Evolutionary conservation across 2,113 vertebrate genomes (phyloP).

Genomic region (Dasyurus viverrinus): DNA sequence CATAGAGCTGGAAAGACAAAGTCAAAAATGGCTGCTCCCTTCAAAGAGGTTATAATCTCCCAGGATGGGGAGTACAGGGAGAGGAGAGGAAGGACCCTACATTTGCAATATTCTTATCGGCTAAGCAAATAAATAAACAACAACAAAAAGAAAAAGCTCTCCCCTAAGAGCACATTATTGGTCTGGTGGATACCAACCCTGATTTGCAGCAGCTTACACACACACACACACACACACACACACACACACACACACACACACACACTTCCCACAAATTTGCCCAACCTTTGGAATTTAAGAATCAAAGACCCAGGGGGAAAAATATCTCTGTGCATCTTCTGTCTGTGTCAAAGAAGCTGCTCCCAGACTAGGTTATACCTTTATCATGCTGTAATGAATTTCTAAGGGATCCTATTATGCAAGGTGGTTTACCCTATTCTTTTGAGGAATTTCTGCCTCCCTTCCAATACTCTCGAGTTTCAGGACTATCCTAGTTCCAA

Average conservation of each 20-base stretch:
- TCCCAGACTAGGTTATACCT: slow-evolving; percentile 78
- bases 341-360: slow-evolving; percentile 68
- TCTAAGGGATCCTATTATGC: slow-evolving; percentile 81
- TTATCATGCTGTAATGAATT: slow-evolving; percentile 75
- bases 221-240: background rate
- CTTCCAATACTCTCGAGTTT: slow-evolving; percentile 76
- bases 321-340: background rate
- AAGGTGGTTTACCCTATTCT: slow-evolving; percentile 76
- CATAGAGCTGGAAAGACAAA: background rate
- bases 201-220: background rate
- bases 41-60: background rate
- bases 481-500: slow-evolving; percentile 79
- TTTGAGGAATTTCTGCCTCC: slow-evolving; percentile 80
- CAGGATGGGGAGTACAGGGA: background rate
- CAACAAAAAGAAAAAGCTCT: background rate
- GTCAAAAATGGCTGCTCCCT: background rate
- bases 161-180: background rate
- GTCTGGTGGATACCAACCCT: background rate
- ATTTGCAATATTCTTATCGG: background rate
- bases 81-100: background rate
- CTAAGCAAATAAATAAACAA: background rate
- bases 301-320: background rate
- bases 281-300: background rate
- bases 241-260: background rate
- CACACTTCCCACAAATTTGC: background rate